These are phyloP conservation scores for Nycticryphes semicollaris DNA, from an alignment of 2,113 vertebrate species.

Conservation along the genomic window DNA sequence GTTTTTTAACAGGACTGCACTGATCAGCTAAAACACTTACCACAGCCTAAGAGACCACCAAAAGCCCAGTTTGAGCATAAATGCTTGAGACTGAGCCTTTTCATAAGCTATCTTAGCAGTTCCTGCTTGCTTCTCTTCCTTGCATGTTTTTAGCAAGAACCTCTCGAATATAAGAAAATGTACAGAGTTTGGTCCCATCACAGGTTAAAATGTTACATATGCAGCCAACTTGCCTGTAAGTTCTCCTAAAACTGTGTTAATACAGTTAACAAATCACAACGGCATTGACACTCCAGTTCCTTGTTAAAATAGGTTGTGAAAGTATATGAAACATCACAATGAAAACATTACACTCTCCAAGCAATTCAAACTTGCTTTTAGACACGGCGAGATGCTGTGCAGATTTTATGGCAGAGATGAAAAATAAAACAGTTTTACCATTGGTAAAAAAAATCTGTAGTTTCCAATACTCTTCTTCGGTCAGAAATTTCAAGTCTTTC, in stretches of 20 bases:
- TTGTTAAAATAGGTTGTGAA: not conserved
- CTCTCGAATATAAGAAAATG: not conserved
- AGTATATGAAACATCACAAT: not conserved
- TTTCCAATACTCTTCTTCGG: constrained; percentile 99
- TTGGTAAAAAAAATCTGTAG: constrained; percentile 99
- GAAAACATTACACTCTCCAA: not conserved
- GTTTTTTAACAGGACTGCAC: not conserved
- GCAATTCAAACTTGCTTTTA: not conserved
- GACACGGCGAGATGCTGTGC: not conserved
- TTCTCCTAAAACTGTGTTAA: not conserved
- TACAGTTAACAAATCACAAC: not conserved
- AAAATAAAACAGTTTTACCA: constrained; percentile 77
- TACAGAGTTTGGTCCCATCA: not conserved
- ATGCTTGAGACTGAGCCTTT: not conserved
- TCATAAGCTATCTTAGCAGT: not conserved
- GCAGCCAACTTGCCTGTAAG: not conserved
- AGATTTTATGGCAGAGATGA: not conserved
- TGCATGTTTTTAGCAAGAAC: not conserved
- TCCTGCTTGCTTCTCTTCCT: not conserved
- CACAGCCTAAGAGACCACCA: not conserved
- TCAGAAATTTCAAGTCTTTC: constrained; percentile 95
- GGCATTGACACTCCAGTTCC: not conserved
- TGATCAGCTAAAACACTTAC: not conserved
- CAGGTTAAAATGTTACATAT: not conserved
- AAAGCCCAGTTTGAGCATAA: not conserved